phyloP scores from a whole-genome alignment of 92 coral and sea anemone species.

The Porites evermanni region DNA sequence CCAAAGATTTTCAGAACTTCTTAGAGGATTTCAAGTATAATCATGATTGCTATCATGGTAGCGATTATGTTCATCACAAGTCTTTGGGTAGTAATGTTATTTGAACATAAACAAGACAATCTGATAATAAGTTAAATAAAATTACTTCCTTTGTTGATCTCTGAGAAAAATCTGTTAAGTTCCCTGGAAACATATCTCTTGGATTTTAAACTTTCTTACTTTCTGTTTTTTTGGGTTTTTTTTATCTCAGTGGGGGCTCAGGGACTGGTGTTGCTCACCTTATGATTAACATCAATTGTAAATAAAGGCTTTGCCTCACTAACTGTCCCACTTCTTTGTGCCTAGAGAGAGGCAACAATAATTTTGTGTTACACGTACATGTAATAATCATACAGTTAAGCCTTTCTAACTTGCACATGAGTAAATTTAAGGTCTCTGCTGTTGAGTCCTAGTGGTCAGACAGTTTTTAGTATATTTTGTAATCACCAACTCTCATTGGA shows the following conservation, averaged over 20 bases:
- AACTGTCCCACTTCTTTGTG: constrained; percentile 91
- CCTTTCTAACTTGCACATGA: no score
- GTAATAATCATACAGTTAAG: neutral
- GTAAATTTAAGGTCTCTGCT: no score
- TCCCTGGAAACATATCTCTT: no score
- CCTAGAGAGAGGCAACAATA: constrained; percentile 48
- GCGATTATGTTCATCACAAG: constrained; percentile 77
- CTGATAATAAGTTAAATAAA: neutral
- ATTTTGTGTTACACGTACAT: no score
- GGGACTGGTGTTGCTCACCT: constrained; percentile 52
- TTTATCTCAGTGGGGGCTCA: neutral
- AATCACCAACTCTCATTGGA: constrained; percentile 93
- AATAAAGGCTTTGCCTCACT: constrained; percentile 90
- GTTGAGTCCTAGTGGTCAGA: constrained; percentile 49
- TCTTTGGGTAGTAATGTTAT: constrained; percentile 25
- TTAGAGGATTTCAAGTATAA: constrained; percentile 79
- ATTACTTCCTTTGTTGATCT: neutral
- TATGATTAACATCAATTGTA: constrained; percentile 88
- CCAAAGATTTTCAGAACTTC: constrained; percentile 95
- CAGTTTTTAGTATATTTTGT: constrained; percentile 23
- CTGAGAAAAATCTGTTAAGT: no score
- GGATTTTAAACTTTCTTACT: no score
- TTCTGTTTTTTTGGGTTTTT: no score
- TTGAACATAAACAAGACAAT: neutral
- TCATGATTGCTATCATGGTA: constrained; percentile 70